Percentiles rank a stretch among this genome's conserved stretches.
Evolutionary conservation across 2,797 vertebrate species (phyloP).

Genomic region (Peromyscus attwateri): DNA sequence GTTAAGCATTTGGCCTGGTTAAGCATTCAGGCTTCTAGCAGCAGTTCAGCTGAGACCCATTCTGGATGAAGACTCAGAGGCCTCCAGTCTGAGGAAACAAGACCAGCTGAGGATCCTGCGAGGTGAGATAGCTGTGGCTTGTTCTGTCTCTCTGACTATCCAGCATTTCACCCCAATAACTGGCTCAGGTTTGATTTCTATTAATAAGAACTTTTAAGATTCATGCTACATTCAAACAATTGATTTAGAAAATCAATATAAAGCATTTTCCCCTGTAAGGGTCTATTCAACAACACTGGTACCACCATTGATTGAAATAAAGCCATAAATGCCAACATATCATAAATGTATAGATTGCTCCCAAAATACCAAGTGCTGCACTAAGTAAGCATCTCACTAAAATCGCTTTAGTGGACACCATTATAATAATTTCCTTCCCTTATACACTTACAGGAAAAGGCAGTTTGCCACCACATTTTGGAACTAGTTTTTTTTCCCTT

Average conservation of each 20-base stretch:
- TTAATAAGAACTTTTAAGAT: too few species aligned
- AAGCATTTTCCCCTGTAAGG: not conserved
- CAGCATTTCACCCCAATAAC: too few species aligned
- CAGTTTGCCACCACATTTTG: not conserved
- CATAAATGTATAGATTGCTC: conserved; percentile 28
- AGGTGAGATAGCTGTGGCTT: too few species aligned
- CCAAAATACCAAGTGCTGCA: not conserved
- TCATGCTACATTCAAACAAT: conserved; percentile 26
- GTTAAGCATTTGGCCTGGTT: too few species aligned
- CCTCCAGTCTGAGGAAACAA: too few species aligned
- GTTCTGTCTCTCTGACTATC: too few species aligned
- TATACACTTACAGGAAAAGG: not conserved
- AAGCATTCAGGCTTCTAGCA: too few species aligned
- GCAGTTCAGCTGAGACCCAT: too few species aligned
- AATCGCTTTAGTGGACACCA: not conserved
- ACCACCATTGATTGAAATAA: conserved; percentile 32
- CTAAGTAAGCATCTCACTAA: conserved; percentile 40
- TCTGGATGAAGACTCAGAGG: too few species aligned
- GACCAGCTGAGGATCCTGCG: too few species aligned
- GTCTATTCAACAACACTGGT: not conserved
- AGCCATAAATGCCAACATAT: not conserved
- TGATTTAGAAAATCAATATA: conserved; percentile 32
- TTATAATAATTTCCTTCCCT: not conserved
- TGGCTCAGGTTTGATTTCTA: too few species aligned
- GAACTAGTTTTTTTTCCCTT: not conserved